These are phyloP conservation scores for Thereva unica DNA, from an alignment of 2,888 invertebrate species.

Conservation along the genomic window DNA sequence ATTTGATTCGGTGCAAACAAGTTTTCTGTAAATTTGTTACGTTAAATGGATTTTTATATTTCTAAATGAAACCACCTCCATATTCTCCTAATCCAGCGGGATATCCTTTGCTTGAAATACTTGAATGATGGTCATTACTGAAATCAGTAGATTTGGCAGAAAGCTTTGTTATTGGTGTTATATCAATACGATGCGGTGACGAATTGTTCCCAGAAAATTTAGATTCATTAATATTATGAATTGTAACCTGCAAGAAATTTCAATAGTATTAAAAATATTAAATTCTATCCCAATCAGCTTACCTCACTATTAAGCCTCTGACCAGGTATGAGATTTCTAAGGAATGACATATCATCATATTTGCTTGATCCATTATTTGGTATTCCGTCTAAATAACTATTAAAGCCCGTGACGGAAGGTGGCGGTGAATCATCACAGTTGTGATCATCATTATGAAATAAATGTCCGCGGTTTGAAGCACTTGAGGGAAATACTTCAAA, in stretches of 20 bases:
- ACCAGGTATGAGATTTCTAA: conserved; percentile 58
- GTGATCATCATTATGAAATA: conserved; percentile 46
- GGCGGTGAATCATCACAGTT: conserved; percentile 57
- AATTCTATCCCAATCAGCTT: background rate
- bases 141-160: conserved; percentile 37
- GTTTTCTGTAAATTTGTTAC: conserved; percentile 57
- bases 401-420: conserved; percentile 54
- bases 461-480: conserved; percentile 1
- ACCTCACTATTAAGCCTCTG: conserved; percentile 59
- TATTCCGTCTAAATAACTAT: conserved; percentile 55
- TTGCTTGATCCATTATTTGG: conserved; percentile 55
- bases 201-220: conserved; percentile 54
- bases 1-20: conserved; percentile 83
- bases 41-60: too few species aligned
- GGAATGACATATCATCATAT: conserved; percentile 56
- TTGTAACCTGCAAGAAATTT: conserved; percentile 52
- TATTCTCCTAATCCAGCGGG: conserved; percentile 58
- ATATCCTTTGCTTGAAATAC: conserved; percentile 80
- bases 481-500: conserved; percentile 52
- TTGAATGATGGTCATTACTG: conserved; percentile 41
- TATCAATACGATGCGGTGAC: conserved; percentile 57
- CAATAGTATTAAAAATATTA: background rate
- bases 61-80: conserved; percentile 43
- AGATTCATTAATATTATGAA: conserved; percentile 58
- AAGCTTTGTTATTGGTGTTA: conserved; percentile 51